phyloP scores from a whole-genome alignment of 2,113 vertebrate species.

The Istiophorus platypterus region DNA sequence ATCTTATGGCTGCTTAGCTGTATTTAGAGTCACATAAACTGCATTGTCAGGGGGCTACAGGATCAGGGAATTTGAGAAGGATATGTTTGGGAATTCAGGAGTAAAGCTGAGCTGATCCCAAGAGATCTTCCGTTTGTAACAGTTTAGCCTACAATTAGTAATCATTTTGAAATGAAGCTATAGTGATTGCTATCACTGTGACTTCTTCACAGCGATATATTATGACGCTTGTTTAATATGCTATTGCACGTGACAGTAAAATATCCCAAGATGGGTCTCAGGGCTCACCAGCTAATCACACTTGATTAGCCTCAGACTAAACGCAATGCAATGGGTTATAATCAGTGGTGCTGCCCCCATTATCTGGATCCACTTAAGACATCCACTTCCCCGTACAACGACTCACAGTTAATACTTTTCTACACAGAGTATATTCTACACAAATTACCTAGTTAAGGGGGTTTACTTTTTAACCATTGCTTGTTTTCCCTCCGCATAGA shows the following conservation, averaged over 20 bases:
- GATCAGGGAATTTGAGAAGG: conserved; percentile 10
- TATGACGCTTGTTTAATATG: not conserved
- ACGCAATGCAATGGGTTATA: not conserved
- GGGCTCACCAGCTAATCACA: not conserved
- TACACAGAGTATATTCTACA: not conserved
- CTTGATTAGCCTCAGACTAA: not conserved
- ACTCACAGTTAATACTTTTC: not conserved
- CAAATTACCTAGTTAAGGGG: not conserved
- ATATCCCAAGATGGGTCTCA: not conserved
- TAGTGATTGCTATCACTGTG: not conserved
- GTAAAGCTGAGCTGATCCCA: conserved; percentile 16
- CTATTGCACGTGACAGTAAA: not conserved
- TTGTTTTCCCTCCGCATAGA: not conserved
- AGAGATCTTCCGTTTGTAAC: not conserved
- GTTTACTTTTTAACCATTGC: not conserved
- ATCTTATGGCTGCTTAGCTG: conserved; percentile 38
- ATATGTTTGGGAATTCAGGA: conserved; percentile 7
- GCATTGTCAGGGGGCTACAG: conserved; percentile 16
- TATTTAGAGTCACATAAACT: conserved; percentile 34
- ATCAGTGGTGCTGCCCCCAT: not conserved
- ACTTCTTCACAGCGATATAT: not conserved
- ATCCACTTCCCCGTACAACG: not conserved
- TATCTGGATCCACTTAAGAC: not conserved
- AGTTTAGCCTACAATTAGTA: not conserved
- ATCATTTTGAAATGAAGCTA: not conserved